Evolutionary conservation across 2,113 vertebrate species (phyloP).

Genomic region (Istiophorus platypterus): DNA sequence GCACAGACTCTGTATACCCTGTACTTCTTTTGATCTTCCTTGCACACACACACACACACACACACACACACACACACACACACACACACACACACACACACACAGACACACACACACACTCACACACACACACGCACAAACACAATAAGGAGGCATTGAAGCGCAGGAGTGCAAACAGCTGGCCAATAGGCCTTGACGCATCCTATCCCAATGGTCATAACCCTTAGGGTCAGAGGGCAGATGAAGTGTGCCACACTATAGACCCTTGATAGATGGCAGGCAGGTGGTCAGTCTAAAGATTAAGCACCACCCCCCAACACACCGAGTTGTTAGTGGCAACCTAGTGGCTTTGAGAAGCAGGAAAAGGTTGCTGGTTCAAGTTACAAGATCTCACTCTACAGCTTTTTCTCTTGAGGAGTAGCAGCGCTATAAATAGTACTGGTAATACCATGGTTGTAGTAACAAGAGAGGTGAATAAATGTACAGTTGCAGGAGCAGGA

Average conservation of each 20-base stretch:
- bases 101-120: no score
- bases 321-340: slow-evolving; percentile 5
- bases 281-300: slow-evolving; percentile 18
- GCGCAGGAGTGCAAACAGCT: slow-evolving; percentile 41
- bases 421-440: slow-evolving; percentile 20
- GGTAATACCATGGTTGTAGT: slow-evolving; percentile 13
- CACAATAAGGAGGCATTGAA: not conserved
- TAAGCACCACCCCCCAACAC: not conserved
- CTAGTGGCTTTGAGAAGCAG: not conserved
- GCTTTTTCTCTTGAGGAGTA: slow-evolving; percentile 15
- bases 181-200: slow-evolving; percentile 41
- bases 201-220: slow-evolving; percentile 34
- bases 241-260: slow-evolving; percentile 58
- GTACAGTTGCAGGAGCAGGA: not conserved
- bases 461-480: slow-evolving; percentile 8
- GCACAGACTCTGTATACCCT: not conserved
- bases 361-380: not conserved
- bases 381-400: slow-evolving; percentile 19
- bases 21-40: not conserved
- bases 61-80: not conserved
- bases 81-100: no score
- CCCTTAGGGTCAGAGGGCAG: slow-evolving; percentile 51
- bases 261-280: slow-evolving; percentile 3
- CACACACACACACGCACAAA: no score
- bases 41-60: not conserved